Base-by-base conservation (phyloP, 2,797 vertebrate genomes). In the Sebastes oblongus region DNA sequence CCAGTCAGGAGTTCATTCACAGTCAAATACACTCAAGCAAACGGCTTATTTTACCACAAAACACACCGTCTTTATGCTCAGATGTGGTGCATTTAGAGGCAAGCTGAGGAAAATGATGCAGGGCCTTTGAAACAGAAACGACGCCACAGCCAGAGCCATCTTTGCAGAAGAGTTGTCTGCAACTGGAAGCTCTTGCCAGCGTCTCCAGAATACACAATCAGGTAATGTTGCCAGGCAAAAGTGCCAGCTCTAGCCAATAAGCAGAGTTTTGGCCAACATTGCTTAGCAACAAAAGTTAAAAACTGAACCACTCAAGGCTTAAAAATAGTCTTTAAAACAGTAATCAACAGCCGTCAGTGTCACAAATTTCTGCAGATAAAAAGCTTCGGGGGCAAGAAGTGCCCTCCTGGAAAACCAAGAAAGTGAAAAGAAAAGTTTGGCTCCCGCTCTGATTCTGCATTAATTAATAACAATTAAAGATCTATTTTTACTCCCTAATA, bases 241-340 rank as follows among this genome's bases (percentile, higher is more conserved):
- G 80, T 72, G 77, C 86, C 80, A 60, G 88, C 88, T 83, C 77
- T 78, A 91, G 86, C 92, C 89, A 93, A 93, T 93, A 80, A 72
- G 92, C 86, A 84, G 80, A 89, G 90, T 90, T 93, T 92, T 91
- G 92, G 93, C 89, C 91, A 89, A 92, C 85, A 93, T 91, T 86
- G 93, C 93, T 90, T 93, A 94, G 91, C 90, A 92, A 94, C 91
- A 92, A 91, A 92, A 92, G 93, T 94, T 90, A 92, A 85, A 91
- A 90, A 91, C 78, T 8, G 81, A 90, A 87, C 72, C 80, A 85
- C 85, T 91, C 83, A 83, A 83, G 78, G 84, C 83, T 87, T 83
- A 83, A 88, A 72, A 91, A 90, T 87, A 88, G 88, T 90, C 87
- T 88, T 88, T 87, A 86, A 91, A 90, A 90, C 62, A 87, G 77